Evolutionary conservation across 1,140 invertebrate species (phyloP).

Genomic region (Drosophila willistoni): DNA sequence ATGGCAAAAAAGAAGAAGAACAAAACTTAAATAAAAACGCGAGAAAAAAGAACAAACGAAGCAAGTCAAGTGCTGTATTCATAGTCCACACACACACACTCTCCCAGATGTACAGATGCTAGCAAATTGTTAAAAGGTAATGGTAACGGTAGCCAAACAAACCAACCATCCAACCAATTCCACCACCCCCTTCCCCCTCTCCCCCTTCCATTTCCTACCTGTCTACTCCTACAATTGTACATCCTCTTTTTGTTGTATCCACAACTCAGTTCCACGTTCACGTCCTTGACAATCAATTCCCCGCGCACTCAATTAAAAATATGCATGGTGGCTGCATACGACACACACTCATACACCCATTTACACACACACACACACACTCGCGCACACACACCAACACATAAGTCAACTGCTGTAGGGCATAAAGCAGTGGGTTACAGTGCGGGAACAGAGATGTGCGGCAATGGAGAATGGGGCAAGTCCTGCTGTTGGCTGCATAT

Average conservation of each 20-base stretch:
- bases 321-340: conserved; percentile 72
- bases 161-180: conserved; percentile 28
- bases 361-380: conserved; percentile 25
- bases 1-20: conserved; percentile 42
- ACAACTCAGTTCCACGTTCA: conserved; percentile 67
- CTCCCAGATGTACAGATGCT: conserved; percentile 24
- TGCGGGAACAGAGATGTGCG: neutral
- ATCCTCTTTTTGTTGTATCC: conserved; percentile 8
- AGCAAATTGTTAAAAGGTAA: conserved; percentile 75
- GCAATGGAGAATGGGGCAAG: conserved; percentile 26
- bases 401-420: conserved; percentile 67
- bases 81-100: conserved; percentile 55
- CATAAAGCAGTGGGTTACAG: conserved; percentile 27
- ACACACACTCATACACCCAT: conserved; percentile 34
- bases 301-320: conserved; percentile 80
- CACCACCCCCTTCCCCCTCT: conserved; percentile 7
- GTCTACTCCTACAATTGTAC: conserved; percentile 24
- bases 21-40: conserved; percentile 40
- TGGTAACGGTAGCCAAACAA: conserved; percentile 68
- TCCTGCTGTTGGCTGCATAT: conserved; percentile 72
- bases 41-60: conserved; percentile 50
- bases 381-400: conserved; percentile 28
- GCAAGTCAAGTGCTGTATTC: conserved; percentile 76
- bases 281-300: conserved; percentile 81
- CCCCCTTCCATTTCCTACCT: neutral